phyloP scores from a whole-genome alignment of 2,888 invertebrate species.

The Antitype chi region DNA sequence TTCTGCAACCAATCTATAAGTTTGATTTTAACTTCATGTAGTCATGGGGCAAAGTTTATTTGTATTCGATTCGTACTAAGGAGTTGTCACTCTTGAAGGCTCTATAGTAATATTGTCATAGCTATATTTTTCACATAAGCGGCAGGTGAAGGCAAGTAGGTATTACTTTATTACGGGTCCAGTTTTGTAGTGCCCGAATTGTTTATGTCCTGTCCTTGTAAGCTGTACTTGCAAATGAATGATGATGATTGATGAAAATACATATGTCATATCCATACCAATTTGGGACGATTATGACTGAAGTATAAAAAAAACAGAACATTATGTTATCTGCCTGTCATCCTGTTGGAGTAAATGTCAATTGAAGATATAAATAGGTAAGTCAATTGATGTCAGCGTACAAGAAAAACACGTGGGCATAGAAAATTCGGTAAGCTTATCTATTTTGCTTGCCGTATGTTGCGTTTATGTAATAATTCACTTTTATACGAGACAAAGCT shows the following conservation, averaged over 20 bases:
- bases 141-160: not conserved
- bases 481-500: not conserved
- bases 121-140: not conserved
- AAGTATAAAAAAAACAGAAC: slow-evolving; percentile 34
- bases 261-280: slow-evolving; percentile 36
- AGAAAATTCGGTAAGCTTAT: not conserved
- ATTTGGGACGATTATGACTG: slow-evolving; percentile 43
- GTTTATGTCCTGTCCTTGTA: slow-evolving; percentile 1
- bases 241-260: slow-evolving; percentile 43
- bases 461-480: slow-evolving; percentile 1
- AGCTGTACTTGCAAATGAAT: slow-evolving; percentile 27
- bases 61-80: too few species aligned
- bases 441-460: not conserved
- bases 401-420: not conserved
- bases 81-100: not conserved
- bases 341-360: slow-evolving; percentile 21
- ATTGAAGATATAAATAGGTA: slow-evolving; percentile 15
- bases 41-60: too few species aligned
- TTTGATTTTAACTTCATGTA: too few species aligned
- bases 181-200: slow-evolving; percentile 4
- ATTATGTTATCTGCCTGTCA: slow-evolving; percentile 26
- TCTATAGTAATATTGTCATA: not conserved
- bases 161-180: not conserved
- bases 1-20: too few species aligned
- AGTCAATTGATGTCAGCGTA: not conserved